Percentiles rank a stretch among this genome's conserved stretches.
Conservation (phyloP, 2,888 invertebrate species). For the Tipula confusa region DNA sequence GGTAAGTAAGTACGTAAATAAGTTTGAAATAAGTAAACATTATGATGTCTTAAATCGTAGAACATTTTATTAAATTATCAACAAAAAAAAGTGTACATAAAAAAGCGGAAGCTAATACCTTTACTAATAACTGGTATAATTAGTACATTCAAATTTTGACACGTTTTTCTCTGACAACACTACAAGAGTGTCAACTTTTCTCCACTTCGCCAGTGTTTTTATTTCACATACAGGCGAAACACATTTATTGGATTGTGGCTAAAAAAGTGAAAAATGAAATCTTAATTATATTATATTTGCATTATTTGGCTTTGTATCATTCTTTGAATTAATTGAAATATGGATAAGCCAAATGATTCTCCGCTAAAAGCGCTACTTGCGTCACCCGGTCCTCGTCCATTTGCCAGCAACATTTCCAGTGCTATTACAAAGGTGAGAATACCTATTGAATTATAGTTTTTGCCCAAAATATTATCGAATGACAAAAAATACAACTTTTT, state of each 20-base stretch:
- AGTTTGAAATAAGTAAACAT: too few species aligned
- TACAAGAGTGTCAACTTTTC: too few species aligned
- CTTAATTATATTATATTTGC: background rate
- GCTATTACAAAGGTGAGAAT: background rate
- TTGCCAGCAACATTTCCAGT: slow-evolving; percentile 26
- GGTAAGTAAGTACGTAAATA: too few species aligned
- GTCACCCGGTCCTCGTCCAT: slow-evolving; percentile 44
- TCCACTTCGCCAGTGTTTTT: background rate
- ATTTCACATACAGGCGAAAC: background rate
- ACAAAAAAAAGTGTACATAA: too few species aligned
- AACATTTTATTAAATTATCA: too few species aligned
- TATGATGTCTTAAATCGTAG: too few species aligned
- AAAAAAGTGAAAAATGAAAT: background rate
- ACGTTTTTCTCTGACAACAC: background rate
- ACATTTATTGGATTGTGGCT: too few species aligned
- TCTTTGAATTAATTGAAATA: slow-evolving; percentile 31
- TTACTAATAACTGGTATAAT: background rate
- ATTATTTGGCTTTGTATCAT: background rate
- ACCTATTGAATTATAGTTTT: background rate
- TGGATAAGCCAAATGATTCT: slow-evolving; percentile 39
- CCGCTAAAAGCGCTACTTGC: slow-evolving; percentile 48
- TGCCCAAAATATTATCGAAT: background rate
- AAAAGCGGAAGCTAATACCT: too few species aligned
- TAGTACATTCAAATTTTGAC: background rate
- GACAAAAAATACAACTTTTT: background rate